Evolutionary conservation across 1,140 invertebrate genomes (phyloP).

Genomic region (Plectrocnemia conspersa): DNA sequence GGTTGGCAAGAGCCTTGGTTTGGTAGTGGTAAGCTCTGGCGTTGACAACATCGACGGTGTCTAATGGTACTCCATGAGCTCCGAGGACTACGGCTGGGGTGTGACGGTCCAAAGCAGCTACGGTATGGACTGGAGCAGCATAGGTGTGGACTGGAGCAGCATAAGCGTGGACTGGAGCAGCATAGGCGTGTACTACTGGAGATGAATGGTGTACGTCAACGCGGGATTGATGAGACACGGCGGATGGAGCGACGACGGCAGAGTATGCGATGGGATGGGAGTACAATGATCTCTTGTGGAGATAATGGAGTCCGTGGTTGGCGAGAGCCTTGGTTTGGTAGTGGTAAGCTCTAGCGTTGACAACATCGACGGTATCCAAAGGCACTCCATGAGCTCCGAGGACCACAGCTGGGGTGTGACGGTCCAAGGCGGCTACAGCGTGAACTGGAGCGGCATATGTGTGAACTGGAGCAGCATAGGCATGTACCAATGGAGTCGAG

Average conservation of each 20-base stretch:
- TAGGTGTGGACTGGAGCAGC: conserved; percentile 31
- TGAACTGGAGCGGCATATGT: conserved; percentile 34
- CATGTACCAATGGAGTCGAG: conserved; percentile 33
- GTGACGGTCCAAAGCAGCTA: conserved; percentile 36
- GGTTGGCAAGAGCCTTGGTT: conserved; percentile 42
- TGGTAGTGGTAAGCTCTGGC: conserved; percentile 47
- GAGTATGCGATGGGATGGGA: conserved; percentile 43
- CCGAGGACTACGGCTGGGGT: conserved; percentile 43
- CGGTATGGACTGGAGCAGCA: conserved; percentile 18
- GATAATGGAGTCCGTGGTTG: conserved; percentile 42
- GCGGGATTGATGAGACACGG: conserved; percentile 36
- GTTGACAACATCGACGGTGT: conserved; percentile 48
- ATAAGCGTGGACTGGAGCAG: conserved; percentile 35
- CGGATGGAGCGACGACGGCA: conserved; percentile 31
- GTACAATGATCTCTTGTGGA: conserved; percentile 37
- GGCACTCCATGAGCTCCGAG: conserved; percentile 45
- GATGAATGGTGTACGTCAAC: conserved; percentile 30
- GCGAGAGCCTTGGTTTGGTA: conserved; percentile 45
- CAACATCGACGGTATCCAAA: conserved; percentile 47
- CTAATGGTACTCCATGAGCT: conserved; percentile 44
- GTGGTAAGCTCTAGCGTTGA: conserved; percentile 47
- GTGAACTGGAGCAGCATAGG: conserved; percentile 34
- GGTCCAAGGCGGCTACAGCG: conserved; percentile 33
- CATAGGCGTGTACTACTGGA: conserved; percentile 33
- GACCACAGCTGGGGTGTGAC: conserved; percentile 42